A percentile compares a stretch with the other conserved stretches of the same genome.
phyloP scores from a whole-genome alignment of 2,888 invertebrate genomes.

The Drosophila anceps region DNA sequence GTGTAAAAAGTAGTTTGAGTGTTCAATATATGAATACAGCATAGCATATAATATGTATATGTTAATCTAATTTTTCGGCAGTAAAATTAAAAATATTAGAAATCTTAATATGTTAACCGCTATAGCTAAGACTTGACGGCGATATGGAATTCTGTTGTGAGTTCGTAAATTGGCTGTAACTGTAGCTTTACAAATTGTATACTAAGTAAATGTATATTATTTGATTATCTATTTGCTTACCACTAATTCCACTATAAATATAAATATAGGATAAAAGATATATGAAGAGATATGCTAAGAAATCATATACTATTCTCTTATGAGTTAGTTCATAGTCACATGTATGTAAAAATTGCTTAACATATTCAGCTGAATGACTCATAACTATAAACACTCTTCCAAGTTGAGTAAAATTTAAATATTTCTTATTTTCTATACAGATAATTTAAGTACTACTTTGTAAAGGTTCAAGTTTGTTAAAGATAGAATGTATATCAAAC shows the following conservation, averaged over 20 bases:
- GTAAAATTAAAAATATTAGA: background rate
- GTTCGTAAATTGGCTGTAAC: background rate
- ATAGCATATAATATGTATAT: background rate
- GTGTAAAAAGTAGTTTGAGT: background rate
- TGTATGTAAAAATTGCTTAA: too few relatives aligned
- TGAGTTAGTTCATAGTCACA: too few relatives aligned
- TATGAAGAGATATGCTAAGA: too few relatives aligned
- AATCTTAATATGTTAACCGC: background rate
- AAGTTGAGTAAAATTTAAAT: too few relatives aligned
- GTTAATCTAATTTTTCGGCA: background rate
- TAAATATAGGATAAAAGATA: too few relatives aligned
- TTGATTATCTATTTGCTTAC: background rate
- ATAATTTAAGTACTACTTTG: too few relatives aligned
- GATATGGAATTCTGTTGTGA: background rate
- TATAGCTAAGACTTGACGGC: background rate
- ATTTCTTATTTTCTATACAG: too few relatives aligned
- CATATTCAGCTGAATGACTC: too few relatives aligned
- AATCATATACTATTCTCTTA: too few relatives aligned
- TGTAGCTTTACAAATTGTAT: background rate
- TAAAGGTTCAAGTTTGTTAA: too few relatives aligned
- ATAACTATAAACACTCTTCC: too few relatives aligned
- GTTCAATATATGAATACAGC: background rate
- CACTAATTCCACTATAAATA: background rate
- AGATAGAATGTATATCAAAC: too few relatives aligned
- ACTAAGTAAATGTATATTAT: background rate